Conservation (phyloP, 1,140 invertebrate genomes). For the Bombus polaris region DNA sequence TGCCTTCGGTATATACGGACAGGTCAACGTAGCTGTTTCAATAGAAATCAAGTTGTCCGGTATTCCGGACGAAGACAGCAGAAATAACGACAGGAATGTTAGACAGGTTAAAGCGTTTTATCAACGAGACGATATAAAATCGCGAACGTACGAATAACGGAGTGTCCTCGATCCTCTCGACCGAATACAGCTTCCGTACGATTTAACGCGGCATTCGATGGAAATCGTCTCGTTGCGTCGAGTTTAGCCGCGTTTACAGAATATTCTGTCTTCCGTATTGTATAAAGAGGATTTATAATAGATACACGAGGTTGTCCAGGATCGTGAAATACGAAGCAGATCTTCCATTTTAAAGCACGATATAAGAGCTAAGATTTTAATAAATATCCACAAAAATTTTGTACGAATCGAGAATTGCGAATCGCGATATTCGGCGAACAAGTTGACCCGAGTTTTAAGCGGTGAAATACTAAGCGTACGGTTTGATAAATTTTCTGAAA, state of each 20-base stretch:
- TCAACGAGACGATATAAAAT: conserved; percentile 62
- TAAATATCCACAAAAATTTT: neutral
- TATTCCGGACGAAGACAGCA: neutral
- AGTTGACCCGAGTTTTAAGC: too few relatives aligned
- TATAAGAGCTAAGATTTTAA: neutral
- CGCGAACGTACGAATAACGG: neutral
- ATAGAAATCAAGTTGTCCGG: conserved; percentile 54
- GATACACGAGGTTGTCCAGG: neutral
- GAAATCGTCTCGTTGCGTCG: conserved; percentile 49
- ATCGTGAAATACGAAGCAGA: too few relatives aligned
- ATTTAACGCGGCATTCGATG: conserved; percentile 56
- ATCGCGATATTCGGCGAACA: neutral
- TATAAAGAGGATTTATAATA: conserved; percentile 57
- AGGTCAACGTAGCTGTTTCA: conserved; percentile 28
- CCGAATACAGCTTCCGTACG: conserved; percentile 47
- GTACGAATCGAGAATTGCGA: neutral
- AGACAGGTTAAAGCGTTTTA: conserved; percentile 53
- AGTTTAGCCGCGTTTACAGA: conserved; percentile 58
- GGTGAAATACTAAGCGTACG: too few relatives aligned
- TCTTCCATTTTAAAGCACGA: neutral
- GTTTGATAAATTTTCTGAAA: too few relatives aligned
- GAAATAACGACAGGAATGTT: conserved; percentile 40
- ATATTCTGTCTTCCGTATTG: neutral
- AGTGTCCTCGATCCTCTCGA: conserved; percentile 39
- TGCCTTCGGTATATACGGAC: conserved; percentile 24